Evolutionary conservation across 2,888 invertebrate species (phyloP), one percentile per base, ranked within the genome.

Genomic region (Tetheella fluctuosa): DNA sequence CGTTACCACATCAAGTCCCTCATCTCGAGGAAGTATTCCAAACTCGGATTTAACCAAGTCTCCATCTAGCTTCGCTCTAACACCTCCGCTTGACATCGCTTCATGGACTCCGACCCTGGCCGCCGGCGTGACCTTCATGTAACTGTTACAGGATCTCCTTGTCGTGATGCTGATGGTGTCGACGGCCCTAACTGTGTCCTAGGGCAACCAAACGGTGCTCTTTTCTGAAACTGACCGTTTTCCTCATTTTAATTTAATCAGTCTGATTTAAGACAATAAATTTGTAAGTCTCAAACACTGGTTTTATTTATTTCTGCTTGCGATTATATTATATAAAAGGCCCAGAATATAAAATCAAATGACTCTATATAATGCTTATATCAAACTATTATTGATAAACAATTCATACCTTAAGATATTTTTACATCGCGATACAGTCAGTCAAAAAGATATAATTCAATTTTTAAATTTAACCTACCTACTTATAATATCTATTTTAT

Each of bases 1-100:
- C 95, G 95, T 70, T 95, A 96, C 86, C 96, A 96, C 88, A 95
- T 94, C 79, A 96, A 95, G 88, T 95, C 95, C 76, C 95, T 95
- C 77, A 95, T 96, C 85, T 95, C 95, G 88, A 95, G 95, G 91
- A 95, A 95, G 94, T 96, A 96, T 93, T 94, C 95, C 75, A 87
- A 81, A 71, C 90, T 92, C 67, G 93, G 93, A 73, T 92, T 93
- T 89, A 91, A 86, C 85, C 88, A 87, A 75, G 89, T 93, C 65
- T 90, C 89, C 75, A 85, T 93, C 80, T 93, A 93, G 92, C 91
- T 91, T 91, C 81, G 90, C 90, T 85, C 84, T 91, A 91, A 89
- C 86, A 84, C 75, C 81, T 71, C 77, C 80, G 91, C 91, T 91
- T 91, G 74, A 83, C 79, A 76, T 90, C 83, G 91, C 91, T 90